Base-by-base conservation (phyloP, 2,797 vertebrate species). In the Odontamblyopus rebecca region DNA sequence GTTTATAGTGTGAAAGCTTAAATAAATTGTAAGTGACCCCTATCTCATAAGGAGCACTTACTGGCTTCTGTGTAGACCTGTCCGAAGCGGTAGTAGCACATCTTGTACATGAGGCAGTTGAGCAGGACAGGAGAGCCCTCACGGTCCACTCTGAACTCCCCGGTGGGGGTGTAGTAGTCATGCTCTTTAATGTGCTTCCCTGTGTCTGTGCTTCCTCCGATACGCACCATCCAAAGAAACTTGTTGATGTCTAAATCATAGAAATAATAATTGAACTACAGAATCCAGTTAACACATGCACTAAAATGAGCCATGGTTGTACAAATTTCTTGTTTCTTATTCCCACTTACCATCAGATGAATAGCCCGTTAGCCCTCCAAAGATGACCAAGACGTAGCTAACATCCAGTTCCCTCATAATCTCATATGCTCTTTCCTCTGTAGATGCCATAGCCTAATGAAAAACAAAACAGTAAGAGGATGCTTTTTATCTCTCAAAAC, bases 81-180 rank as follows among this genome's bases (percentile, higher is more conserved):
- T 59, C 98, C 98, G 0, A 99, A 99, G 85, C 98, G 98, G 79
- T 99, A 99, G 93, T 99, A 99, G 89, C 98, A 99, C 98, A 99
- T 99, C 93, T 99, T 99, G 89, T 99, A 99, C 98, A 99, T 99
- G 64, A 99, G 97, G 89, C 98, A 99, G 93, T 99, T 99, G 80
- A 99, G 98, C 72, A 99, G 93, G 76, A 98, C 95, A 0, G 98
- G 98, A 3, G 98, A 99, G 38, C 98, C 98, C 82, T 99, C 98
- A 0, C 98, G 94, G 81, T 99, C 98, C 0, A 99, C 98, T 0
- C 98, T 93, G 90, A 99, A 99, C 84, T 99, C 98, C 61, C 98
- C 98, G 0, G 97, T 98, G 29, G 98, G 95, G 0, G 97, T 99
- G 91, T 99, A 99, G 82, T 99, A 99, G 90, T 99, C 97, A 0